Evolutionary conservation across 2,888 invertebrate genomes (phyloP).

Genomic region (Apotomis turbidana): DNA sequence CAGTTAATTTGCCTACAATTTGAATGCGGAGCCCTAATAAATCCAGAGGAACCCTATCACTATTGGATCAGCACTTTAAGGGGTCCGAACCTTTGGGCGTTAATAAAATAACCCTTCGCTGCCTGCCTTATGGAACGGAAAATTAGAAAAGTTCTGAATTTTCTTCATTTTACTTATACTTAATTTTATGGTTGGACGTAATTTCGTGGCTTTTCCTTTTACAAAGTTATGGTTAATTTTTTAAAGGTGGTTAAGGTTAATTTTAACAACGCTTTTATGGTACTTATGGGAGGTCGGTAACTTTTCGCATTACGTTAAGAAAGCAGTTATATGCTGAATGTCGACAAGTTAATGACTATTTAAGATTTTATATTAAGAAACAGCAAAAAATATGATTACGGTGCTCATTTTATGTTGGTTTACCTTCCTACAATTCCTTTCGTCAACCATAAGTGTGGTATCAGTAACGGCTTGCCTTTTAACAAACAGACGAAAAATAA

Average conservation of each 20-base stretch:
- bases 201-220: slow-evolving; percentile 27
- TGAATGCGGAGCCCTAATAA: slow-evolving; percentile 30
- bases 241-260: slow-evolving; percentile 18
- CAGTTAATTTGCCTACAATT: slow-evolving; percentile 37
- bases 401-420: no score
- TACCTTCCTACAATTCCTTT: no score
- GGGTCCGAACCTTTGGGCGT: slow-evolving; percentile 39
- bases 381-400: no score
- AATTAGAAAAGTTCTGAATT: slow-evolving; percentile 38
- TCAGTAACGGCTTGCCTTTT: no score
- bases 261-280: slow-evolving; percentile 24
- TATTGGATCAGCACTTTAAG: slow-evolving; percentile 41
- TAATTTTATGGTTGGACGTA: slow-evolving; percentile 26
- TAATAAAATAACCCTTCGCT: slow-evolving; percentile 40
- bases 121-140: slow-evolving; percentile 39
- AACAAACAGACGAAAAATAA: no score
- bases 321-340: neutral
- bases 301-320: neutral
- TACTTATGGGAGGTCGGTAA: slow-evolving; percentile 12
- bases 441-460: no score
- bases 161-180: slow-evolving; percentile 27
- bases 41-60: slow-evolving; percentile 38
- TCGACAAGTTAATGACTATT: neutral
- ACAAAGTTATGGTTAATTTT: slow-evolving; percentile 30
- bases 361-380: no score